Percentiles rank a stretch among this genome's conserved stretches.
Conservation (phyloP, 2,113 vertebrate genomes). For the Phrynocephalus versicolor region DNA sequence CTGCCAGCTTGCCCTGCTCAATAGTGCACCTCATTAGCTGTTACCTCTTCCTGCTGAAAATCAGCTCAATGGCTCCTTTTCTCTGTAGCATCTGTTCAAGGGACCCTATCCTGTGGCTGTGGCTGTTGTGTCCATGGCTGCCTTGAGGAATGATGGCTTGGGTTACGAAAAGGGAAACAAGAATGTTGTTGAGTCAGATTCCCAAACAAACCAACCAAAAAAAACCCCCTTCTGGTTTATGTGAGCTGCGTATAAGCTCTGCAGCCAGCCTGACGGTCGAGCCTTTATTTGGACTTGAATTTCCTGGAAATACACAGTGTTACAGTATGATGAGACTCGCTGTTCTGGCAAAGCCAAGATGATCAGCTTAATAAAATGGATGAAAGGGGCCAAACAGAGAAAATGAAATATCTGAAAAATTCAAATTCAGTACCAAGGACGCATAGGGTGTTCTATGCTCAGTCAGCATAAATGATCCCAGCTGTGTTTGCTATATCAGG, state of each 20-base stretch:
- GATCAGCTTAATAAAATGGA: not conserved
- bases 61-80: conserved; percentile 47
- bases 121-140: conserved; percentile 37
- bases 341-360: not conserved
- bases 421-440: not conserved
- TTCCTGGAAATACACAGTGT: not conserved
- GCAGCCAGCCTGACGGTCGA: not conserved
- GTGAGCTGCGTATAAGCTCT: conserved; percentile 15
- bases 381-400: not conserved
- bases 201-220: too few relatives aligned
- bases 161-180: conserved; percentile 51
- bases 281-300: not conserved
- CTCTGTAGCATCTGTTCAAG: conserved; percentile 55
- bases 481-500: not conserved
- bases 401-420: not conserved
- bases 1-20: conserved; percentile 51
- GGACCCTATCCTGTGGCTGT: conserved; percentile 47
- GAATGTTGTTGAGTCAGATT: conserved; percentile 42
- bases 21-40: conserved; percentile 51
- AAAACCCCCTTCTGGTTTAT: conserved; percentile 39
- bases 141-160: conserved; percentile 60
- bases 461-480: not conserved
- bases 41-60: conserved; percentile 52
- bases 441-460: not conserved
- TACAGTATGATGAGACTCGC: not conserved